Conservation (phyloP, 2,888 invertebrate species). For the Dynastes maya region DNA sequence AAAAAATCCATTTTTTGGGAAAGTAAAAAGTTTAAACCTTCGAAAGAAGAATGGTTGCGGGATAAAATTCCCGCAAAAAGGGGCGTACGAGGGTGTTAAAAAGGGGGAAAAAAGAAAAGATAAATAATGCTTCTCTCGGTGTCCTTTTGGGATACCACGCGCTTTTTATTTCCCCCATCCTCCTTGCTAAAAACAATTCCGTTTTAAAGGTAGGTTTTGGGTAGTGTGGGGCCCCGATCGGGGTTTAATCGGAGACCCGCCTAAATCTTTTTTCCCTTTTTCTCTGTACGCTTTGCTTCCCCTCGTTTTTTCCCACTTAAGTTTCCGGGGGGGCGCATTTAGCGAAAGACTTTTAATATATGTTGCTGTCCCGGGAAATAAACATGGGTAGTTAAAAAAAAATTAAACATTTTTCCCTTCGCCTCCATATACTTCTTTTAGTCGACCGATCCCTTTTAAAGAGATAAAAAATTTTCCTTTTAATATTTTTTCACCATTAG, state of each 20-base stretch:
- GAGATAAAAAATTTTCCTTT: too few relatives aligned
- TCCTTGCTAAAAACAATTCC: conserved; percentile 33
- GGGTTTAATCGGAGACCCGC: too few relatives aligned
- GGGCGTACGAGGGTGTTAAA: not conserved
- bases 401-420: not conserved
- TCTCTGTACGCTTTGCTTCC: not conserved
- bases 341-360: conserved; percentile 7
- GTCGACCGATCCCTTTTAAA: too few relatives aligned
- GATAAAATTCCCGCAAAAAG: conserved; percentile 36
- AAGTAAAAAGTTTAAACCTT: conserved; percentile 25
- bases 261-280: conserved; percentile 36
- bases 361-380: conserved; percentile 1
- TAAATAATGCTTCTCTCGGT: conserved; percentile 16
- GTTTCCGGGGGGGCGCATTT: conserved; percentile 7
- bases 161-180: conserved; percentile 29
- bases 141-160: too few relatives aligned
- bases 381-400: too few relatives aligned
- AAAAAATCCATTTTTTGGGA: conserved; percentile 24
- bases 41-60: not conserved
- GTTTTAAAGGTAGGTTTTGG: conserved; percentile 40
- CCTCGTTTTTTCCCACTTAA: conserved; percentile 13
- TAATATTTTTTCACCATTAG: too few relatives aligned
- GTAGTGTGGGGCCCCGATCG: too few relatives aligned
- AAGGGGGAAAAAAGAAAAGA: conserved; percentile 14
- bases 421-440: too few relatives aligned